These are phyloP conservation scores for Cotesia typhae DNA, from an alignment of 1,140 invertebrate species.

Conservation along the genomic window DNA sequence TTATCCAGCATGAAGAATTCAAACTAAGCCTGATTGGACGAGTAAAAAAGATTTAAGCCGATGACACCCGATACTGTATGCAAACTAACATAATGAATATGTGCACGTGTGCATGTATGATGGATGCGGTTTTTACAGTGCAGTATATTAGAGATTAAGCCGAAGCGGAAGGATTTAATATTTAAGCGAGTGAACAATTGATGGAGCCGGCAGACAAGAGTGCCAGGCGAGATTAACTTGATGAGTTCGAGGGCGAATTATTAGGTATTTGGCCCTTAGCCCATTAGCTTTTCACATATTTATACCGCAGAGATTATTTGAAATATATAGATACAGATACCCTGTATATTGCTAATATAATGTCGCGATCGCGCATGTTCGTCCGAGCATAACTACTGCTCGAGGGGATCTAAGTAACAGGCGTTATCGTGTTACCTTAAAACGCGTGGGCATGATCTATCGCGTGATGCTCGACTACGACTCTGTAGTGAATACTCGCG, in stretches of 20 bases:
- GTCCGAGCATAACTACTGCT: slow-evolving; percentile 19
- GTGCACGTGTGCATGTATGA: neutral
- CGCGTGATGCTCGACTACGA: slow-evolving; percentile 15
- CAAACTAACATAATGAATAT: neutral
- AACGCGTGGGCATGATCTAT: slow-evolving; percentile 36
- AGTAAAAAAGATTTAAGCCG: no score
- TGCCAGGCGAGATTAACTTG: slow-evolving; percentile 36
- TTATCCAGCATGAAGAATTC: no score
- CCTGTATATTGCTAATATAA: neutral
- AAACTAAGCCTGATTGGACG: no score
- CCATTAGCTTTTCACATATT: neutral
- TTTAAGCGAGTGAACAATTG: slow-evolving; percentile 1
- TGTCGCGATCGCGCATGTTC: slow-evolving; percentile 15
- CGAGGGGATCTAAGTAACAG: slow-evolving; percentile 23
- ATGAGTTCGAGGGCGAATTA: slow-evolving; percentile 38
- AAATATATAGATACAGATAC: neutral
- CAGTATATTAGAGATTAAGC: slow-evolving; percentile 16
- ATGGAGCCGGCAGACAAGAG: slow-evolving; percentile 18
- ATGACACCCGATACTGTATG: no score
- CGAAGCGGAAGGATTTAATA: neutral
- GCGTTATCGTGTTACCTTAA: slow-evolving; percentile 16
- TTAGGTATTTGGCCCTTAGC: slow-evolving; percentile 36
- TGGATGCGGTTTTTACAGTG: neutral
- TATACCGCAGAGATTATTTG: neutral
- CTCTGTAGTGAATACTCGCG: slow-evolving; percentile 28